Conservation (phyloP, 2,888 invertebrate genomes). For the Diloba caeruleocephala region DNA sequence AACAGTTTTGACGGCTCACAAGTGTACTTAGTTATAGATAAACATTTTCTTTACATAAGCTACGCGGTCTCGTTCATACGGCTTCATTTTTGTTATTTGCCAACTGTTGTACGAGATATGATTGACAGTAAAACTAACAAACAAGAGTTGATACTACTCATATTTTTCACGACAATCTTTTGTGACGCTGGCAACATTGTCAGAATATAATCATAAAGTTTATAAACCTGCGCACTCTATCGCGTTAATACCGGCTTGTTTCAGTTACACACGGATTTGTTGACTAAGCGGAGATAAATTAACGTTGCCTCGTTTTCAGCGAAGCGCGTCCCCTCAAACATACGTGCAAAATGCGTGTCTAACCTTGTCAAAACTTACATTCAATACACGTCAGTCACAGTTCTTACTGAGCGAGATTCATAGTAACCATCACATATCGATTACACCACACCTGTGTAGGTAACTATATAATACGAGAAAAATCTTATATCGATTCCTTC, state of each 20-base stretch:
- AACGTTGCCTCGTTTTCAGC: constrained; percentile 1
- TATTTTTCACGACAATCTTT: constrained; percentile 3
- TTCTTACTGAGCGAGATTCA: constrained; percentile 48
- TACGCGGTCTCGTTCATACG: not conserved
- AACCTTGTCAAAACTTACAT: constrained; percentile 14
- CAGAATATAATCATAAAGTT: constrained; percentile 16
- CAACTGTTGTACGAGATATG: constrained; percentile 1
- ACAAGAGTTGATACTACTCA: not conserved
- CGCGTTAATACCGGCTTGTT: not conserved
- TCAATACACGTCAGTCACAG: constrained; percentile 21
- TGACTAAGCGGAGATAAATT: constrained; percentile 5
- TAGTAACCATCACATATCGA: constrained; percentile 17
- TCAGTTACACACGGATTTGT: constrained; percentile 7
- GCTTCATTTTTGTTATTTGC: not conserved
- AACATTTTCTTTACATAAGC: not conserved
- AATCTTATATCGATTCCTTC: constrained; percentile 39
- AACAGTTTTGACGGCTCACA: not conserved
- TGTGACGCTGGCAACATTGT: constrained; percentile 1
- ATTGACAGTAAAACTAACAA: constrained; percentile 13
- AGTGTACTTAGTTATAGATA: not conserved
- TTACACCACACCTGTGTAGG: constrained; percentile 22
- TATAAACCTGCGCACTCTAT: constrained; percentile 12
- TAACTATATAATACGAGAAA: constrained; percentile 45
- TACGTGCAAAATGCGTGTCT: constrained; percentile 7
- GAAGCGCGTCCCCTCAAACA: constrained; percentile 9